These are phyloP conservation scores for Thinocorus orbignyianus DNA, from an alignment of 2,113 vertebrate genomes.

Conservation along the genomic window DNA sequence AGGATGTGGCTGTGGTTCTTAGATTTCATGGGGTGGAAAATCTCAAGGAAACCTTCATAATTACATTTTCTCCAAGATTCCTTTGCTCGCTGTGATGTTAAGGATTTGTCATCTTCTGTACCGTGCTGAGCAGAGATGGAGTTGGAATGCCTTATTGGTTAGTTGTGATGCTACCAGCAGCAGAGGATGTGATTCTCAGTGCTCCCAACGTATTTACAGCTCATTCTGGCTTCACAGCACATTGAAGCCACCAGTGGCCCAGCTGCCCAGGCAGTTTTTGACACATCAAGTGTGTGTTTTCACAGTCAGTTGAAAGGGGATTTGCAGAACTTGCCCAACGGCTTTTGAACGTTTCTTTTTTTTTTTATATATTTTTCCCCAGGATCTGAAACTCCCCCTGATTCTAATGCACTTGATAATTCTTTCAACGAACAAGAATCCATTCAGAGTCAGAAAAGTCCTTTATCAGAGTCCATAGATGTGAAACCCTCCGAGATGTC, in stretches of 20 bases:
- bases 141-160: background rate
- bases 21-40: background rate
- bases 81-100: background rate
- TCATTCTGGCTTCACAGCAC: background rate
- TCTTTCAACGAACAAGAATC: slow-evolving; percentile 74
- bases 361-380: background rate
- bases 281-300: background rate
- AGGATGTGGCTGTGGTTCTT: background rate
- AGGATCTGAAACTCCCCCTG: slow-evolving; percentile 74
- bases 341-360: background rate
- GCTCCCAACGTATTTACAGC: background rate
- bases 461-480: slow-evolving; percentile 74
- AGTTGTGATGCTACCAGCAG: background rate
- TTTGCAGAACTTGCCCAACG: background rate
- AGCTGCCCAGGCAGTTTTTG: background rate
- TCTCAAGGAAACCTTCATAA: background rate
- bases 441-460: slow-evolving; percentile 74
- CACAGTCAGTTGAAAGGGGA: background rate
- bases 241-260: background rate
- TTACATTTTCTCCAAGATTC: background rate
- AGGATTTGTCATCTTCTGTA: background rate
- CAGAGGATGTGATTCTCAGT: background rate
- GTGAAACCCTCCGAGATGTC: slow-evolving; percentile 80
- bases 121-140: background rate
- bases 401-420: slow-evolving; percentile 63